phyloP scores from a whole-genome alignment of 2,888 invertebrate species.

The Netelia fuscicornis region DNA sequence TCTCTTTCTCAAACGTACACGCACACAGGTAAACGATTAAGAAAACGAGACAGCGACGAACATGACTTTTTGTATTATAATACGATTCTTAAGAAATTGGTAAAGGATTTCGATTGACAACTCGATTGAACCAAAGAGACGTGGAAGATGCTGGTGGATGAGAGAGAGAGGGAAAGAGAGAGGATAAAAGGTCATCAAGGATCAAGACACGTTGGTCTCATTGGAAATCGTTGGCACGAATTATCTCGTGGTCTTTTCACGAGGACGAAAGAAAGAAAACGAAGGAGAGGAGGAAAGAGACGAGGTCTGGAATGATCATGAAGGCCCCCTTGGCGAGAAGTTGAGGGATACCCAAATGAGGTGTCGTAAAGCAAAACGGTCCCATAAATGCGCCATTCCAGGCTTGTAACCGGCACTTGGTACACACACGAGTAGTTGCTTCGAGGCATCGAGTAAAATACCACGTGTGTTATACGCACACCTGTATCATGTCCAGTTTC shows the following conservation, averaged over 20 bases:
- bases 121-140: slow-evolving; percentile 26
- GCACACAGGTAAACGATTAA: neutral
- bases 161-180: neutral
- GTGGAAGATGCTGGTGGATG: neutral
- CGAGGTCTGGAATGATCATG: neutral
- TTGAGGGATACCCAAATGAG: slow-evolving; percentile 69
- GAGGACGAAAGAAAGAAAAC: slow-evolving; percentile 24
- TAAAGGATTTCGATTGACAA: slow-evolving; percentile 42
- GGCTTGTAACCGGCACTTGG: slow-evolving; percentile 65
- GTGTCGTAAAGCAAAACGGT: slow-evolving; percentile 76
- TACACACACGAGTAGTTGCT: slow-evolving; percentile 5
- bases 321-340: slow-evolving; percentile 36
- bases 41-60: neutral
- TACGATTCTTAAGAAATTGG: slow-evolving; percentile 4
- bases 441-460: slow-evolving; percentile 7
- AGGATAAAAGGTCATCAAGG: slow-evolving; percentile 14
- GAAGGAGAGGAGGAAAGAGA: slow-evolving; percentile 14
- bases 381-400: slow-evolving; percentile 75
- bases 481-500: slow-evolving; percentile 25
- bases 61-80: slow-evolving; percentile 6
- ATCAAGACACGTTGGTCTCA: neutral
- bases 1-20: neutral
- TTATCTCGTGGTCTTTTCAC: slow-evolving; percentile 15
- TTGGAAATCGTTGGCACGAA: slow-evolving; percentile 33
- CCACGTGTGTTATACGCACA: neutral